These are phyloP conservation scores for Nemotelus pantherinus DNA, from an alignment of 2,888 invertebrate genomes.

Conservation along the genomic window DNA sequence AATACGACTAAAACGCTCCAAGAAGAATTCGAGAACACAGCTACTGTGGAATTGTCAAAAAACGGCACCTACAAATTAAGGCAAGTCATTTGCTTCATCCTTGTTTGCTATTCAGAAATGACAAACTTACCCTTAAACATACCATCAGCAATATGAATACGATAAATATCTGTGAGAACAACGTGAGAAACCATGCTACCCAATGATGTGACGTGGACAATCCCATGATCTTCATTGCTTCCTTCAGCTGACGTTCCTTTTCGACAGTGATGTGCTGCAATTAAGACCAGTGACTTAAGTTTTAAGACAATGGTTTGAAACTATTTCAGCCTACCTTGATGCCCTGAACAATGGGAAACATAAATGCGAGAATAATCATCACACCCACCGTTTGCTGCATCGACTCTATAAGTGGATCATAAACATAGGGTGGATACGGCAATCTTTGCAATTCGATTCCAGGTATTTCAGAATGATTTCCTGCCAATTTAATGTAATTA, in stretches of 20 bases:
- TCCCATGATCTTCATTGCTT: conserved; percentile 89
- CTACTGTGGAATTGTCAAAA: conserved; percentile 49
- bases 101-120: no score
- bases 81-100: background rate
- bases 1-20: conserved; percentile 75
- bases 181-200: conserved; percentile 82
- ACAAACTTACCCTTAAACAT: background rate
- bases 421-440: conserved; percentile 74
- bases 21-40: conserved; percentile 75
- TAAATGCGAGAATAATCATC: conserved; percentile 79
- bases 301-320: background rate
- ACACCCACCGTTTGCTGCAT: conserved; percentile 74
- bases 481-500: conserved; percentile 57
- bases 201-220: conserved; percentile 82
- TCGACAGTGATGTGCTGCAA: conserved; percentile 56
- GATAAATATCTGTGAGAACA: conserved; percentile 72
- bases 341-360: conserved; percentile 79
- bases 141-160: conserved; percentile 66
- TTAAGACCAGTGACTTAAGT: background rate
- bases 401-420: conserved; percentile 72
- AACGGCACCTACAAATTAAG: background rate
- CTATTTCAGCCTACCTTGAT: conserved; percentile 65
- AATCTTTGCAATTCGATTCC: conserved; percentile 66
- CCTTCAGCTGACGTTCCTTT: conserved; percentile 63
- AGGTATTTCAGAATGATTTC: conserved; percentile 11